These are phyloP conservation scores for Hydrotaea diabolus DNA, from an alignment of 2,888 invertebrate species.

Conservation along the genomic window DNA sequence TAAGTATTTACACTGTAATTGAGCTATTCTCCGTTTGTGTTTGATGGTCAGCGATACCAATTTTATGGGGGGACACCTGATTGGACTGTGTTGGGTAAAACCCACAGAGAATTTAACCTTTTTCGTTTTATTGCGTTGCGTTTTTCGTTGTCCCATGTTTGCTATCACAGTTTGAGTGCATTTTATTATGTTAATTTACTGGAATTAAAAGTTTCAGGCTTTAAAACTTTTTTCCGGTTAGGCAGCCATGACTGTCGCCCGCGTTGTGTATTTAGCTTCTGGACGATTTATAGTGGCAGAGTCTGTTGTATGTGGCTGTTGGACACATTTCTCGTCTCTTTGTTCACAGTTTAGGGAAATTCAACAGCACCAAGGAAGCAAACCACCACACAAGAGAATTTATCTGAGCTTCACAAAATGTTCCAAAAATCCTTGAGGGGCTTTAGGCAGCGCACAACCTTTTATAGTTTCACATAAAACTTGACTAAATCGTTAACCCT, in stretches of 20 bases:
- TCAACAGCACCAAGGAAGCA: not conserved
- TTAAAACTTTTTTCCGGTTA: not conserved
- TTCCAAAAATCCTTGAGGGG: not conserved
- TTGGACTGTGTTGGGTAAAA: not conserved
- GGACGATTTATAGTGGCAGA: not conserved
- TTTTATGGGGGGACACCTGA: not conserved
- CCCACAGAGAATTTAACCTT: not conserved
- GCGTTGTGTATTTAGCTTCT: not conserved
- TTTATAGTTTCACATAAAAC: not conserved
- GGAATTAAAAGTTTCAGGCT: slow-evolving; percentile 1
- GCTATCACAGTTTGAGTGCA: not conserved
- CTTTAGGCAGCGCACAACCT: not conserved
- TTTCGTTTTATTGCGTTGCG: not conserved
- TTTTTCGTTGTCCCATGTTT: not conserved
- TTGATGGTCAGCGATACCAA: not conserved
- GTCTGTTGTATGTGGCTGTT: not conserved
- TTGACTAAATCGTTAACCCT: not conserved
- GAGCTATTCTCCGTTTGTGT: not conserved
- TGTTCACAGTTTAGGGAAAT: slow-evolving; percentile 2
- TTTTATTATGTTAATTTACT: slow-evolving; percentile 11
- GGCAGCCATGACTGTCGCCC: not conserved
- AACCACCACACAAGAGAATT: not conserved
- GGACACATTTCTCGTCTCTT: not conserved
- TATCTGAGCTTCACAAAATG: not conserved
- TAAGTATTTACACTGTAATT: not conserved